phyloP scores from a whole-genome alignment of 2,113 vertebrate species.

The Ploceus nigricollis region DNA sequence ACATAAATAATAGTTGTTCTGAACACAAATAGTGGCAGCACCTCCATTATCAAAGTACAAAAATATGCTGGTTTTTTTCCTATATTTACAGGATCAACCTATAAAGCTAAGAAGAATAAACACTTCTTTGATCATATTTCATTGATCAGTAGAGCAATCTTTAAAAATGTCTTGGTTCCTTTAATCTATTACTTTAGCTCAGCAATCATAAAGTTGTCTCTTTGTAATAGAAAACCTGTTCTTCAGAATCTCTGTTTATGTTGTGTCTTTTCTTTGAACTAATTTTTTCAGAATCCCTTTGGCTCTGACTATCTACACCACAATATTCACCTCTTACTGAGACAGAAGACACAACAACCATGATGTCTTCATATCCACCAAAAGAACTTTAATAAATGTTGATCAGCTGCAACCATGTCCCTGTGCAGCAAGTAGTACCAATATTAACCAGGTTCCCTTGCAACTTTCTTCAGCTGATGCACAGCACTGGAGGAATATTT shows the following conservation, averaged over 20 bases:
- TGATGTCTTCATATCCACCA: not conserved
- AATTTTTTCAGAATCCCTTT: not conserved
- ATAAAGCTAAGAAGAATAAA: not conserved
- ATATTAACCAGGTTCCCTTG: not conserved
- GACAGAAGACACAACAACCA: not conserved
- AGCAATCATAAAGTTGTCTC: not conserved
- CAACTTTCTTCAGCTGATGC: not conserved
- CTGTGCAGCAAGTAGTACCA: not conserved
- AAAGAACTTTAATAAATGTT: not conserved
- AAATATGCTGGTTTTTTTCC: not conserved
- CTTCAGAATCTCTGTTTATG: not conserved
- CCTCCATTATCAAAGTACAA: not conserved
- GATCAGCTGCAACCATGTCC: not conserved
- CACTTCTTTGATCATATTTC: not conserved
- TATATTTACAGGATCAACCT: not conserved
- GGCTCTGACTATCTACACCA: not conserved
- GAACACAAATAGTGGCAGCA: not conserved
- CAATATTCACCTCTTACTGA: not conserved
- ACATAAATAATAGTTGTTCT: not conserved
- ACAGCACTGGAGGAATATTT: not conserved
- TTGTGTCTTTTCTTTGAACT: not conserved
- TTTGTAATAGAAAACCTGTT: not conserved
- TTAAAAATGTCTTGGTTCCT: not conserved
- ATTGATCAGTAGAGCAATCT: not conserved
- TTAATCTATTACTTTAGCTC: conserved; percentile 5